Evolutionary conservation across 2,113 vertebrate species (phyloP).

Genomic region (Oriolus oriolus): DNA sequence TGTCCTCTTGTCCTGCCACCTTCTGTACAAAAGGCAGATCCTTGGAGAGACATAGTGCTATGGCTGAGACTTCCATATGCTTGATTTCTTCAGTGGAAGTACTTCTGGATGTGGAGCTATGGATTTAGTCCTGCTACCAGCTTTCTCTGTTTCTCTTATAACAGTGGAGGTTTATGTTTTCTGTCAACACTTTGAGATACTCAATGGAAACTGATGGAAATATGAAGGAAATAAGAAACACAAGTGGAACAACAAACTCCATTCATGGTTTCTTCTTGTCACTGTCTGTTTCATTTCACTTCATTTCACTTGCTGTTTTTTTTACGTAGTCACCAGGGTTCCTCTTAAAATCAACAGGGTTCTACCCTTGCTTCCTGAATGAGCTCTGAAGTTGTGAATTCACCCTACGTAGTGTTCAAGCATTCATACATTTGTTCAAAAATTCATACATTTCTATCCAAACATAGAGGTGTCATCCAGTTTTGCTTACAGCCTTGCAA

Average conservation of each 20-base stretch:
- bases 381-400: neutral
- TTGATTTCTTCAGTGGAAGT: neutral
- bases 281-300: neutral
- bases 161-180: neutral
- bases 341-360: neutral
- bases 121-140: neutral
- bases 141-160: neutral
- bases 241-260: neutral
- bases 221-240: neutral
- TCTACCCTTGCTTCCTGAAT: neutral
- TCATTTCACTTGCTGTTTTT: neutral
- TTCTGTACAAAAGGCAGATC: neutral
- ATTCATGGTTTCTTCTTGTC: neutral
- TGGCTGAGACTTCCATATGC: neutral
- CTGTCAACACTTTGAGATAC: neutral
- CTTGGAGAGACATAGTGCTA: neutral
- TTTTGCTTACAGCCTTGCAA: neutral
- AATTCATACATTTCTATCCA: neutral
- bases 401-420: fast-evolving
- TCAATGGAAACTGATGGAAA: neutral
- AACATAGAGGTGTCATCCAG: neutral
- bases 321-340: neutral
- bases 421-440: neutral
- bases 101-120: neutral
- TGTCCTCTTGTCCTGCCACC: neutral